phyloP scores from a whole-genome alignment of 2,113 vertebrate species.

The Puntigrus tetrazona region DNA sequence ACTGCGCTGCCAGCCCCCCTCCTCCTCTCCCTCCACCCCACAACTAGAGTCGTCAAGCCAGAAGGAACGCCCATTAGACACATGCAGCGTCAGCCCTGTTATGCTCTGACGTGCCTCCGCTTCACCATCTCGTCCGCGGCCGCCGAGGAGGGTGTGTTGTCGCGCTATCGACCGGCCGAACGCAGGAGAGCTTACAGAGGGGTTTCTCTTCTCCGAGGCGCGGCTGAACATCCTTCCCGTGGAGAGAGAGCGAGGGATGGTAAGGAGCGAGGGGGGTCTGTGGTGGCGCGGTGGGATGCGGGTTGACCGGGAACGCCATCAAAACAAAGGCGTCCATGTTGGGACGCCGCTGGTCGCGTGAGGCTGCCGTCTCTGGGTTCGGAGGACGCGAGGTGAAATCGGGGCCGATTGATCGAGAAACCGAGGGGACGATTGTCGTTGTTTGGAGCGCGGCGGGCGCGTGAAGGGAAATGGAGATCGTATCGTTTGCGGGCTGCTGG shows the following conservation, averaged over 20 bases:
- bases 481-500: background rate
- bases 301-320: slow-evolving; percentile 14
- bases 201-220: slow-evolving; percentile 18
- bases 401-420: background rate
- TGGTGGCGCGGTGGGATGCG: background rate
- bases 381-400: background rate
- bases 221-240: slow-evolving; percentile 5
- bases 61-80: slow-evolving; percentile 70
- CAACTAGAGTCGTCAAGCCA: slow-evolving; percentile 44
- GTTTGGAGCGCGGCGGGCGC: too few species aligned
- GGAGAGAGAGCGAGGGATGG: background rate
- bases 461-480: background rate
- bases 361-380: slow-evolving; percentile 42
- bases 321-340: slow-evolving; percentile 47
- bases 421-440: background rate
- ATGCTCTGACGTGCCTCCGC: slow-evolving; percentile 40
- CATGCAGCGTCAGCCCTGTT: slow-evolving; percentile 59
- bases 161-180: background rate
- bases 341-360: slow-evolving; percentile 61
- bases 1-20: slow-evolving; percentile 31
- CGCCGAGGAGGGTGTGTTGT: slow-evolving; percentile 29
- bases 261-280: background rate
- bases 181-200: slow-evolving; percentile 12
- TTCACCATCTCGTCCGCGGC: slow-evolving; percentile 30
- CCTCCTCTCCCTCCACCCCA: background rate